These are phyloP conservation scores for Thinocorus orbignyianus DNA, from an alignment of 2,113 vertebrate genomes.

Conservation along the genomic window DNA sequence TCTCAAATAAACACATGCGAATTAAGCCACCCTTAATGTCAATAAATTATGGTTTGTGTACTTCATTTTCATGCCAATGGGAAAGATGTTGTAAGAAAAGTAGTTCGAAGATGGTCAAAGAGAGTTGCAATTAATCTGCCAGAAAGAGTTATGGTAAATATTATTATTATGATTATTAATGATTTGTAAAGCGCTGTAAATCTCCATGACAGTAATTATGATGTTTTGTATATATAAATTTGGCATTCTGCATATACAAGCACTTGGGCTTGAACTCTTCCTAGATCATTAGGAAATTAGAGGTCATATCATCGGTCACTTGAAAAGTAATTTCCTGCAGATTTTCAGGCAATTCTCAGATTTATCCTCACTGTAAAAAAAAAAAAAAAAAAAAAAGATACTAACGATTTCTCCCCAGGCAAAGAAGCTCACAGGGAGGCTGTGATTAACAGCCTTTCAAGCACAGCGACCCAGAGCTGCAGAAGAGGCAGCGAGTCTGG, in stretches of 20 bases:
- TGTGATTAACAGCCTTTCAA: neutral
- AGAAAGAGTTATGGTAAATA: conserved; percentile 68
- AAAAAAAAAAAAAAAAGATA: neutral
- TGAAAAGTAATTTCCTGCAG: conserved; percentile 62
- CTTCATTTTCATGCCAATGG: conserved; percentile 35
- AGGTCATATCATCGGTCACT: conserved; percentile 51
- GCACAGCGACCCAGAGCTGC: neutral
- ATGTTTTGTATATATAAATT: conserved; percentile 66
- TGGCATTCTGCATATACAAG: conserved; percentile 65
- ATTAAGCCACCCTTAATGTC: conserved; percentile 30
- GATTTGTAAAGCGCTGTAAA: conserved; percentile 64
- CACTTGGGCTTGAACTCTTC: conserved; percentile 66
- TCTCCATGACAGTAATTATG: conserved; percentile 67
- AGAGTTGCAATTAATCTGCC: conserved; percentile 60
- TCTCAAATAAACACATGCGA: conserved; percentile 34
- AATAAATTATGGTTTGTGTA: conserved; percentile 39
- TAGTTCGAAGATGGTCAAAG: conserved; percentile 20
- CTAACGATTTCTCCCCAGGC: neutral
- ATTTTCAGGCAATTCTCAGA: conserved; percentile 37
- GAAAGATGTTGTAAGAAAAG: conserved; percentile 53
- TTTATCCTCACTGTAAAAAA: neutral
- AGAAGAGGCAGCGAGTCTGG: neutral
- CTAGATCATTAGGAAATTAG: conserved; percentile 63
- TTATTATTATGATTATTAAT: conserved; percentile 71
- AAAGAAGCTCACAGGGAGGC: neutral